Evolutionary conservation across 2,797 vertebrate species (phyloP).

Genomic region (Rhabdophis nuchalis): DNA sequence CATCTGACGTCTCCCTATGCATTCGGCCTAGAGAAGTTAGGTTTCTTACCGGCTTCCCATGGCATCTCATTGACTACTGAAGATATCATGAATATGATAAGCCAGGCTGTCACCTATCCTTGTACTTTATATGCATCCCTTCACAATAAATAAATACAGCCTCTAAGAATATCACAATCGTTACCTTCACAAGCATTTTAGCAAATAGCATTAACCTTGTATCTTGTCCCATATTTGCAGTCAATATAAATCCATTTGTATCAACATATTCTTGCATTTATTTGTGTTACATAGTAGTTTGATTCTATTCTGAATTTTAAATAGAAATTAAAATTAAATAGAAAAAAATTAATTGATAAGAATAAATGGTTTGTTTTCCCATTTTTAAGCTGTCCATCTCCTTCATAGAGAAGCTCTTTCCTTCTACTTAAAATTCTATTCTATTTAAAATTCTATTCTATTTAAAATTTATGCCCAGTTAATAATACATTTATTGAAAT

Average conservation of each 20-base stretch:
- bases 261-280: background rate
- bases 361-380: background rate
- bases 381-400: background rate
- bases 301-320: background rate
- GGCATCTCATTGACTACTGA: background rate
- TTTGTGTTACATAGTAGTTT: background rate
- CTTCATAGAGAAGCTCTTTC: background rate
- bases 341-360: background rate
- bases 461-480: background rate
- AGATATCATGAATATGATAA: background rate
- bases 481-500: background rate
- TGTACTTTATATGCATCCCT: background rate
- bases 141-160: background rate
- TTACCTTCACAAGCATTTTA: background rate
- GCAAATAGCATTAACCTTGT: background rate
- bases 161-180: background rate
- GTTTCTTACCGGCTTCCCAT: background rate
- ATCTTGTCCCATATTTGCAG: background rate
- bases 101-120: background rate
- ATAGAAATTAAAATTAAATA: too few relatives aligned
- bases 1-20: background rate
- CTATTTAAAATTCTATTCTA: too few relatives aligned
- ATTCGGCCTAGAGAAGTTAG: background rate
- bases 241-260: background rate
- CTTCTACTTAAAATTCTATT: too few relatives aligned